Conservation (phyloP, 1,140 invertebrate genomes). For the Ostrea denselamellosa region DNA sequence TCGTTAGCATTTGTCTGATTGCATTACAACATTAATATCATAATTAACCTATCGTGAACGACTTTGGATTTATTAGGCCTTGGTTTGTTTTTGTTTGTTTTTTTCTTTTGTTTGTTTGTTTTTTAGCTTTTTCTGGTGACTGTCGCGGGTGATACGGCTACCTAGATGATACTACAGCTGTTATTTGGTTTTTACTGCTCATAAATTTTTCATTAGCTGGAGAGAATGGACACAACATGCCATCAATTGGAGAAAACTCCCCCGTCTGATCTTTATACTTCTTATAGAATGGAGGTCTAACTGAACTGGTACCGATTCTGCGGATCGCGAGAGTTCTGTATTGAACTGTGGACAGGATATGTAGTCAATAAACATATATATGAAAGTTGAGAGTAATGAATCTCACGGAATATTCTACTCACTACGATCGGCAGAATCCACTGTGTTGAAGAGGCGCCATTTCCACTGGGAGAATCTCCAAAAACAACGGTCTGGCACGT, state of each 20-base stretch:
- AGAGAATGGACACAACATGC: neutral
- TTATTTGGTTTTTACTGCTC: neutral
- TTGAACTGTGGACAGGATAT: neutral
- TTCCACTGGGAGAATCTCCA: slow-evolving; percentile 23
- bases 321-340: neutral
- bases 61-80: neutral
- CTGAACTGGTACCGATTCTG: neutral
- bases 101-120: no score
- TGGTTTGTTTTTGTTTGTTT: no score
- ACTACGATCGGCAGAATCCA: neutral
- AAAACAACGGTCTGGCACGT: slow-evolving; percentile 38
- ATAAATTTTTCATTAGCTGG: neutral
- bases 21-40: neutral
- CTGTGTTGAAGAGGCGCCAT: slow-evolving; percentile 36
- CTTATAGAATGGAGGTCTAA: slow-evolving; percentile 1
- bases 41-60: neutral
- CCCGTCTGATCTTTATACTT: neutral
- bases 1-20: neutral
- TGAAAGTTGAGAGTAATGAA: slow-evolving; percentile 33
- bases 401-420: slow-evolving; percentile 37
- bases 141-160: neutral
- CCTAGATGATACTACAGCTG: neutral
- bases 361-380: slow-evolving; percentile 33
- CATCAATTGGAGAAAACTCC: neutral
- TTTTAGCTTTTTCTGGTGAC: neutral